Percentiles rank a stretch among this genome's conserved stretches.
These are phyloP conservation scores for Stigmatopora argus DNA, from an alignment of 2,113 vertebrate genomes.

Conservation along the genomic window DNA sequence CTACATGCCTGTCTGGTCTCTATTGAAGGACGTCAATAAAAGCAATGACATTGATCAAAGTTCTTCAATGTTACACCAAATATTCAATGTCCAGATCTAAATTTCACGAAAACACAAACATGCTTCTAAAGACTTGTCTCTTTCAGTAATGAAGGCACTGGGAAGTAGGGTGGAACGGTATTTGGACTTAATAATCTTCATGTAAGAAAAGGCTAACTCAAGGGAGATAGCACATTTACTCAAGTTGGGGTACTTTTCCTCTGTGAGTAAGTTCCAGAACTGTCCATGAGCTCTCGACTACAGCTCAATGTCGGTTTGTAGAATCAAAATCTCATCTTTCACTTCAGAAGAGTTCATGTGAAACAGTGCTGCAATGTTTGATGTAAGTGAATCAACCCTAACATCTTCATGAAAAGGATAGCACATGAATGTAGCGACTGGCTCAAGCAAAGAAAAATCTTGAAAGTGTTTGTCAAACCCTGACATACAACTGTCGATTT, in stretches of 20 bases:
- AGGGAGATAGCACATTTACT: background rate
- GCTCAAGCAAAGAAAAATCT: constrained; percentile 26
- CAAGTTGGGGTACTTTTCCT: background rate
- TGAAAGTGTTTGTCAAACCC: constrained; percentile 19
- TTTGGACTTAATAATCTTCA: too few species aligned
- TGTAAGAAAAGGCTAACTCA: too few species aligned
- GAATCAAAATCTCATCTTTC: background rate
- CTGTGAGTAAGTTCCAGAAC: background rate
- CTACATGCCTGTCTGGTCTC: too few species aligned
- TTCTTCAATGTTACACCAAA: too few species aligned
- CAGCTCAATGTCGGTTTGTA: background rate
- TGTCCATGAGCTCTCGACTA: background rate
- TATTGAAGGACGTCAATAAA: too few species aligned
- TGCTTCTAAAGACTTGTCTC: too few species aligned
- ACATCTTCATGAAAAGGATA: constrained; percentile 21
- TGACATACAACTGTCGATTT: background rate
- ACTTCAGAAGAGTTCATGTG: background rate
- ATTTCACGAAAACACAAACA: too few species aligned
- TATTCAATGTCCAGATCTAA: too few species aligned
- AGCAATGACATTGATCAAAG: too few species aligned
- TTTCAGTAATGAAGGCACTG: too few species aligned
- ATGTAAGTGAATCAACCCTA: constrained; percentile 24
- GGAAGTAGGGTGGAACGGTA: too few species aligned
- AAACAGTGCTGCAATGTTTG: background rate
- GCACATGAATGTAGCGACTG: constrained; percentile 16